Evolutionary conservation across 2,113 vertebrate genomes (phyloP), one percentile per base, ranked within the genome.

Genomic region (Sardina pilchardus): DNA sequence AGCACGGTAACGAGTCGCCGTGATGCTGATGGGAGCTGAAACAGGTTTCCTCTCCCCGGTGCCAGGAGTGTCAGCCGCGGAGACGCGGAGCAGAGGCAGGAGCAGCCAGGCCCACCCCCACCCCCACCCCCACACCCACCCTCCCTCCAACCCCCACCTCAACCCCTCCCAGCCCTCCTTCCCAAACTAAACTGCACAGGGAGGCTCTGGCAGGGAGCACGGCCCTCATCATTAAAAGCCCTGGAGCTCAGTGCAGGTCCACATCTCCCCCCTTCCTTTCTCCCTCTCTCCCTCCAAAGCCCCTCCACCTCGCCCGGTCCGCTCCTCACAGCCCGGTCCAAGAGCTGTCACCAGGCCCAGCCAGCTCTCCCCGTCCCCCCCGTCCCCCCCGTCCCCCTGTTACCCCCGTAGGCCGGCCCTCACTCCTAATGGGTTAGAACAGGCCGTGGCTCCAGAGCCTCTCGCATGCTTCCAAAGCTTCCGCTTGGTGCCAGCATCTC

Each of bases 371-470:
- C 6, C 6, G n/a, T 30, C 63, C n/a, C 26, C n/a, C 6, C n/a
- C 63, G 1, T n/a, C 12, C 63, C n/a, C 63, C 7, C 24, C 26
- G 0, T 56, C 53, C 14, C 53, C n/a, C 59, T 75, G 26, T 14
- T 56, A 9, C 14, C 53, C n/a, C 59, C 36, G 26, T 14, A 12
- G 26, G 30, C 30, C 10, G 4, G 30, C 30, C 71, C 34, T 78
- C 30, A 78, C 12, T 78, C 8, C 9, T 78, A 78, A 78, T 78
- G 71, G 71, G 71, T 78, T 78, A 78, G 71, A 78, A 36, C 67
- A 75, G 67, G 67, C 67, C 67, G 36, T 36, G 26, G 26, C 67
- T 75, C 34, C 67, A 75, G 67, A 36, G 30, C 67, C 67, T 36
- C 4, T 10, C 30, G 4, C 34, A 78, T 34, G 30, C 71, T 78